phyloP scores from a whole-genome alignment of 2,888 invertebrate species.

The Bembecia ichneumoniformis region DNA sequence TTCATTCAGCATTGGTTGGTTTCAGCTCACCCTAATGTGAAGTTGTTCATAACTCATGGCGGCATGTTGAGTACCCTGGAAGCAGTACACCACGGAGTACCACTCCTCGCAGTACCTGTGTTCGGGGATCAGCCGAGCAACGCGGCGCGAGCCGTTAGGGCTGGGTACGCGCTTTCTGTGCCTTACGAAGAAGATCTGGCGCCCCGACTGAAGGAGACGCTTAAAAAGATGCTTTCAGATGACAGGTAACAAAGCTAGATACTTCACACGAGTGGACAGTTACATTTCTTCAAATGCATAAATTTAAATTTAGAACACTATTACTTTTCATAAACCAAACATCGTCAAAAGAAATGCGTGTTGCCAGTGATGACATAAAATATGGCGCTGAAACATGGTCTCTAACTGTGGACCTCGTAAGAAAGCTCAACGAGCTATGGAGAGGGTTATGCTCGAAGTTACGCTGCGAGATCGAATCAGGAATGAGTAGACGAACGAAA shows the following conservation, averaged over 20 bases:
- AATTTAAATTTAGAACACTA: too few species aligned
- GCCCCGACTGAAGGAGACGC: constrained; percentile 18
- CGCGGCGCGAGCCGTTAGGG: constrained; percentile 22
- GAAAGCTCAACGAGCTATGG: too few species aligned
- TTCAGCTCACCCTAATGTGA: constrained; percentile 31
- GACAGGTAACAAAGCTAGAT: constrained; percentile 16
- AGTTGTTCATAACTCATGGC: constrained; percentile 35
- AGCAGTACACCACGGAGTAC: constrained; percentile 21
- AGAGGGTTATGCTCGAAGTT: too few species aligned
- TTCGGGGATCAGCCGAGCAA: constrained; percentile 46
- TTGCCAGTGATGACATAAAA: too few species aligned
- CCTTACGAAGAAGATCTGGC: constrained; percentile 21
- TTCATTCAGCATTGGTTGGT: not conserved
- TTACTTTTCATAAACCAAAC: too few species aligned
- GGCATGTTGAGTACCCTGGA: constrained; percentile 33
- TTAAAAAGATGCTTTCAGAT: constrained; percentile 28
- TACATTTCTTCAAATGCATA: too few species aligned
- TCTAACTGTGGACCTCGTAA: too few species aligned
- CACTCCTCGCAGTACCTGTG: constrained; percentile 33
- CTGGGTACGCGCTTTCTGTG: constrained; percentile 29
- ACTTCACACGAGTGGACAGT: not conserved
- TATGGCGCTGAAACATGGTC: too few species aligned
- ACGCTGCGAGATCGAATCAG: too few species aligned
- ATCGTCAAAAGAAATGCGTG: too few species aligned
- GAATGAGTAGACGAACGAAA: too few species aligned